Conservation (phyloP, 2,113 vertebrate genomes). For the Gila orcuttii region DNA sequence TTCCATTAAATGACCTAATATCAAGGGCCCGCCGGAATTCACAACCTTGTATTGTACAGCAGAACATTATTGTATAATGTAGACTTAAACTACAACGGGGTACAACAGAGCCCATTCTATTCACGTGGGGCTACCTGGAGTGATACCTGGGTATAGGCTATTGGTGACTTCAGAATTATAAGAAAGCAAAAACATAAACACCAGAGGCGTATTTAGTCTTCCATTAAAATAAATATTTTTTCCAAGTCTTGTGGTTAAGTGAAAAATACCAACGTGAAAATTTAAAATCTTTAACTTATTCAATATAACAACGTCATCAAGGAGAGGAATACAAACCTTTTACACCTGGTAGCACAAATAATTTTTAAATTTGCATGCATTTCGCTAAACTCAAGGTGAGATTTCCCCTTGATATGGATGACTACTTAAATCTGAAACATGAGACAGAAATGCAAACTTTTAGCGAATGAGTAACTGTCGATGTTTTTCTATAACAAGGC, state of each 20-base stretch:
- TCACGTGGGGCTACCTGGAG: too few species aligned
- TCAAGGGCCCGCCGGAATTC: too few species aligned
- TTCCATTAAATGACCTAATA: too few species aligned
- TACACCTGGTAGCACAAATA: not conserved
- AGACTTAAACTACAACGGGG: too few species aligned
- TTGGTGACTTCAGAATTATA: too few species aligned
- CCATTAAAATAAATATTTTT: not conserved
- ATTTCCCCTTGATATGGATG: not conserved
- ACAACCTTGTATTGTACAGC: too few species aligned
- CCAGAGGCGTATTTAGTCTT: not conserved
- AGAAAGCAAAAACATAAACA: not conserved
- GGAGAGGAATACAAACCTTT: not conserved
- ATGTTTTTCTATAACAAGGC: not conserved
- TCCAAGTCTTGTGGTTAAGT: not conserved
- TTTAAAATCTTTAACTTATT: not conserved
- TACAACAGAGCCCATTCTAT: too few species aligned
- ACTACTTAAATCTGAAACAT: not conserved
- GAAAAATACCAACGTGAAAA: not conserved
- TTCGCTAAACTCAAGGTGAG: not conserved
- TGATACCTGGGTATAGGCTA: too few species aligned
- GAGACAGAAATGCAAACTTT: not conserved
- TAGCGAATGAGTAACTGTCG: not conserved
- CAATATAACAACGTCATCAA: not conserved
- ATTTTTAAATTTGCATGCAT: not conserved
- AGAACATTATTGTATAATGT: too few species aligned